Evolutionary conservation across 2,113 vertebrate species (phyloP).

Genomic region (Phyllopteryx taeniolatus): DNA sequence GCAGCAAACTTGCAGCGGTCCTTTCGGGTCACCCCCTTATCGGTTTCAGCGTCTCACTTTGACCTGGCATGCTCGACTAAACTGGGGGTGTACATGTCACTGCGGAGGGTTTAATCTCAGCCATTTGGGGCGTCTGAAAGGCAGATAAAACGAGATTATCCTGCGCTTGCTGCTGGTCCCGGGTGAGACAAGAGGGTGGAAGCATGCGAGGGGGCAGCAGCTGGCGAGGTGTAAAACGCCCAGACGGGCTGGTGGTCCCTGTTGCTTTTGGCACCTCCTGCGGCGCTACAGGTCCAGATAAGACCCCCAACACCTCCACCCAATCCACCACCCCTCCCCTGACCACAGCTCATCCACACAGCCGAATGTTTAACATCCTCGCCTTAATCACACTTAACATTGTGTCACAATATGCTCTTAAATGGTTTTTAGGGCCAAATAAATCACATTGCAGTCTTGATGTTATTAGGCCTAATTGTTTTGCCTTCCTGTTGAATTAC

Average conservation of each 20-base stretch:
- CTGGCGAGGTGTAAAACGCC: slow-evolving; percentile 70
- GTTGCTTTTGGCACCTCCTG: slow-evolving; percentile 69
- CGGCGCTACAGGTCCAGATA: slow-evolving; percentile 49
- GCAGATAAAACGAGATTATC: slow-evolving; percentile 71
- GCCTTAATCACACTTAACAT: slow-evolving; percentile 58
- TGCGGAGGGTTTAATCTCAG: slow-evolving; percentile 65
- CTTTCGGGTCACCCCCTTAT: slow-evolving; percentile 47
- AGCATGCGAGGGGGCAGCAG: slow-evolving; percentile 55
- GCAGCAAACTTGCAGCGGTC: slow-evolving; percentile 18
- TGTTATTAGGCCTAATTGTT: slow-evolving; percentile 51
- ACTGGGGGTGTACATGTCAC: slow-evolving; percentile 67
- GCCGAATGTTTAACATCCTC: slow-evolving; percentile 67
- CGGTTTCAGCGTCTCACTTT: slow-evolving; percentile 69
- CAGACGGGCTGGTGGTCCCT: slow-evolving; percentile 60
- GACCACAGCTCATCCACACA: slow-evolving; percentile 49
- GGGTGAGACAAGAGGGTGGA: slow-evolving; percentile 54
- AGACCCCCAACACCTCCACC: slow-evolving; percentile 25
- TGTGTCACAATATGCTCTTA: slow-evolving; percentile 56
- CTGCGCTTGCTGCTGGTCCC: slow-evolving; percentile 45
- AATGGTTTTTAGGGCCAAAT: slow-evolving; percentile 50
- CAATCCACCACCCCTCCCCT: not conserved
- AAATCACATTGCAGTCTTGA: slow-evolving; percentile 50
- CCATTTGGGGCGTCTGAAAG: slow-evolving; percentile 72
- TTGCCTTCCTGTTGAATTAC: slow-evolving; percentile 25
- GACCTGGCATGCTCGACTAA: slow-evolving; percentile 63